These are phyloP conservation scores for Apis laboriosa DNA, from an alignment of 1,140 invertebrate genomes.

Conservation along the genomic window DNA sequence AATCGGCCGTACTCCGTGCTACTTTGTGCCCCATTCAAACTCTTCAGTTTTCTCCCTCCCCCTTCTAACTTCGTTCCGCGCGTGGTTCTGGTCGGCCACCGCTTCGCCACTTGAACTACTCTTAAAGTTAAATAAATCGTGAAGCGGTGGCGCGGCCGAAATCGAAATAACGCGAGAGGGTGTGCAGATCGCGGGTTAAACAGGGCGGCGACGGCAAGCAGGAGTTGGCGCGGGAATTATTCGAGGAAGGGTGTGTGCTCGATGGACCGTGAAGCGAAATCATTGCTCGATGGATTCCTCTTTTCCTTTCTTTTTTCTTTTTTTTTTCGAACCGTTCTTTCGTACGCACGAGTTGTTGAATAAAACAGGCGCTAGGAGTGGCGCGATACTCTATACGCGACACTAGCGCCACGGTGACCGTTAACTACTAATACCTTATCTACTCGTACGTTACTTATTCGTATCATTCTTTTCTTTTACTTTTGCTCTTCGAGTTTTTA, in stretches of 20 bases:
- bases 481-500: too few species aligned
- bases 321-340: background rate
- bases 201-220: background rate
- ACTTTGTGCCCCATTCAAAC: background rate
- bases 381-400: too few species aligned
- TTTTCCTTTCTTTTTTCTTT: background rate
- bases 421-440: too few species aligned
- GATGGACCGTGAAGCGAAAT: background rate
- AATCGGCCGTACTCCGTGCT: constrained; percentile 4
- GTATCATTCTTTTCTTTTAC: too few species aligned
- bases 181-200: background rate
- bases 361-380: too few species aligned
- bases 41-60: background rate
- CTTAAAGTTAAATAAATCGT: constrained; percentile 71
- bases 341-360: background rate
- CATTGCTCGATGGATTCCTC: background rate
- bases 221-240: background rate
- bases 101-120: constrained; percentile 31
- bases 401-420: too few species aligned
- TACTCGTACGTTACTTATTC: too few species aligned
- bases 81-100: constrained; percentile 34
- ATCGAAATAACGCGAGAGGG: constrained; percentile 41
- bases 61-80: background rate
- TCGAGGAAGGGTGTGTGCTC: background rate
- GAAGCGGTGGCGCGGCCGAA: constrained; percentile 38